phyloP scores from a whole-genome alignment of 2,113 vertebrate genomes.

The Calidris pygmaea region DNA sequence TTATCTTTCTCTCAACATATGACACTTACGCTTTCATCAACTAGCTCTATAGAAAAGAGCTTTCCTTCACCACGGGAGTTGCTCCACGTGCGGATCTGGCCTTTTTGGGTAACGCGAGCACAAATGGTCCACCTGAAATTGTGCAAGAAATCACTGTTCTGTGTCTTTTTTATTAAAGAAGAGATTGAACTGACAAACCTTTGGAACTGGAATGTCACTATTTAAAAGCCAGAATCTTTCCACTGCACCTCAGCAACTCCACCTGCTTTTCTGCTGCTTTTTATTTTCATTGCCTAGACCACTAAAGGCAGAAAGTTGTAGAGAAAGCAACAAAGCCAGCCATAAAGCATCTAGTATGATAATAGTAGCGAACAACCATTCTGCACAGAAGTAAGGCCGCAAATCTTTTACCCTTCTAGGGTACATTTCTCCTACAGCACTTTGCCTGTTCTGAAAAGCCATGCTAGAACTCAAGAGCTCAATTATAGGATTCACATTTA shows the following conservation, averaged over 20 bases:
- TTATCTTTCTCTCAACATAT: background rate
- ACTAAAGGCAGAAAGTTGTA: constrained; percentile 60
- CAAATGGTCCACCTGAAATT: constrained; percentile 92
- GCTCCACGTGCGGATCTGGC: constrained; percentile 92
- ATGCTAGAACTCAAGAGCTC: constrained; percentile 55
- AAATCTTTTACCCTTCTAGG: constrained; percentile 42
- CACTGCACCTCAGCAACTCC: background rate
- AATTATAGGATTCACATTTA: constrained; percentile 59
- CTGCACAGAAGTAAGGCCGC: constrained; percentile 62
- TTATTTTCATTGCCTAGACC: constrained; percentile 50
- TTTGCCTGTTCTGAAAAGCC: constrained; percentile 62
- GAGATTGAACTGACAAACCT: background rate
- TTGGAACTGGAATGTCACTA: background rate
- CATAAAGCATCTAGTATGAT: constrained; percentile 48
- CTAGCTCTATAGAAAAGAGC: constrained; percentile 93
- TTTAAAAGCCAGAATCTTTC: constrained; percentile 11
- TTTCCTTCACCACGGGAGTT: constrained; percentile 96
- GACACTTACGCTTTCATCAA: constrained; percentile 93
- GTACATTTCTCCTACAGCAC: constrained; percentile 62
- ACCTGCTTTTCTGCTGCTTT: background rate
- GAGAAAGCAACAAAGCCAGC: constrained; percentile 61
- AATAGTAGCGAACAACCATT: constrained; percentile 56
- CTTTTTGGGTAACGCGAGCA: constrained; percentile 93
- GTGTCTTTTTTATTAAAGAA: background rate
- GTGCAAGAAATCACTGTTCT: background rate